A percentile compares a stretch with the other conserved stretches of the same genome.
phyloP scores from a whole-genome alignment of 92 coral and sea anemone species.

The Muricea muricata region DNA sequence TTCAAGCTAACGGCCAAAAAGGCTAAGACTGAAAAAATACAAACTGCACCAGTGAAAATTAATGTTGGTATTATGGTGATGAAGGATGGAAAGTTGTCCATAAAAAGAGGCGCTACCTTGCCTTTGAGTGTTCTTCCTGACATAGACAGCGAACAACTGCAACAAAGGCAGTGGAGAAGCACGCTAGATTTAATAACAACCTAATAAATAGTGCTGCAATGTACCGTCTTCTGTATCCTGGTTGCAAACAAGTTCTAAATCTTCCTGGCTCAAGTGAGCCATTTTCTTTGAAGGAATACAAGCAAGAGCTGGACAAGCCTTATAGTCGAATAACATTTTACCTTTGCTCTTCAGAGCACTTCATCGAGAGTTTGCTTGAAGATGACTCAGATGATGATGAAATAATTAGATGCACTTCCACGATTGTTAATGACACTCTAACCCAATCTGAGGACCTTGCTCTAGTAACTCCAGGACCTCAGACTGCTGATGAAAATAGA shows the following conservation, averaged over 20 bases:
- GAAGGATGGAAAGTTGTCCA: slow-evolving; percentile 35
- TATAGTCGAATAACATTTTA: too few species aligned
- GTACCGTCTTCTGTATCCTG: slow-evolving; percentile 33
- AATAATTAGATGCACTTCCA: too few species aligned
- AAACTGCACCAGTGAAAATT: not conserved
- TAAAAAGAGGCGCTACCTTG: slow-evolving; percentile 36
- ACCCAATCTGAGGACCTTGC: not conserved
- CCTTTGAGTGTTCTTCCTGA: slow-evolving; percentile 39
- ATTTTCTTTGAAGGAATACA: slow-evolving; percentile 6
- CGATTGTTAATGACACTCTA: too few species aligned
- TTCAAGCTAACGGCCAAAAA: not conserved
- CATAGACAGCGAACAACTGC: slow-evolving; percentile 24
- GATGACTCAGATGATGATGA: too few species aligned
- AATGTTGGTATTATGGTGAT: not conserved
- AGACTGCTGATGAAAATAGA: too few species aligned
- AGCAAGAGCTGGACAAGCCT: too few species aligned
- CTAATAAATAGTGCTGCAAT: not conserved
- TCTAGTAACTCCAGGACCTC: slow-evolving; percentile 24
- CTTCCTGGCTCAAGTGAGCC: slow-evolving; percentile 41
- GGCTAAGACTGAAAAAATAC: not conserved
- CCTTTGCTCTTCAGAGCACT: too few species aligned
- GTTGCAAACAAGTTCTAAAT: slow-evolving; percentile 8
- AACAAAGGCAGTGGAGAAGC: slow-evolving; percentile 36
- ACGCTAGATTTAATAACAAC: slow-evolving; percentile 44
- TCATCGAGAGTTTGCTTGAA: slow-evolving; percentile 41